A percentile compares a stretch with the other conserved stretches of the same genome.
Evolutionary conservation across 2,113 vertebrate species (phyloP).

Genomic region (Oreotragus oreotragus): DNA sequence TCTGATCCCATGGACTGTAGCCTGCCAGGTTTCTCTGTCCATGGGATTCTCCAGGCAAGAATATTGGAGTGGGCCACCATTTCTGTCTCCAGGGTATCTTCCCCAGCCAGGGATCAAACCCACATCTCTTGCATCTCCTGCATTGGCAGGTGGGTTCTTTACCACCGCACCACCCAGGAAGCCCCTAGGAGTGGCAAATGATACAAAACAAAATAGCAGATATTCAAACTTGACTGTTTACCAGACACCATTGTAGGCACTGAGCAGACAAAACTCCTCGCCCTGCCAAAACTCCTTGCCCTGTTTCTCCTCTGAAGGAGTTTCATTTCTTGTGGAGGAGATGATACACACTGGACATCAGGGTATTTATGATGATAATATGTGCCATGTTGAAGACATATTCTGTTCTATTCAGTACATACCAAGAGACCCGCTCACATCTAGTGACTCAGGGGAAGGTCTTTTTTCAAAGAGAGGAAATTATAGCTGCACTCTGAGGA

Average conservation of each 20-base stretch:
- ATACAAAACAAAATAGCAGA: not conserved
- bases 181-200: not conserved
- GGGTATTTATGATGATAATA: not conserved
- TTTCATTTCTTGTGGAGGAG: not conserved
- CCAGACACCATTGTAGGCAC: not conserved
- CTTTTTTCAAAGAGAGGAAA: not conserved
- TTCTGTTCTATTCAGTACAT: not conserved
- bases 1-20: not conserved
- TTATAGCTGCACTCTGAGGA: not conserved
- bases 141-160: not conserved
- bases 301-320: not conserved
- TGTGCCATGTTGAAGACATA: not conserved
- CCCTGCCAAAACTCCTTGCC: not conserved
- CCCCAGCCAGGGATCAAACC: not conserved
- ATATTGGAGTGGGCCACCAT: not conserved
- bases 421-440: not conserved
- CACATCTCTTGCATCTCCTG: not conserved
- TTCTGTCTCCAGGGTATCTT: not conserved
- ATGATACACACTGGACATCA: not conserved
- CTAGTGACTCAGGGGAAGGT: not conserved
- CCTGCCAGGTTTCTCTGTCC: not conserved
- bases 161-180: not conserved
- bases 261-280: not conserved
- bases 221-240: not conserved
- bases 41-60: not conserved